Percentiles rank a stretch among this genome's conserved stretches.
Conservation (phyloP, 2,113 vertebrate species). For the Pardalotus punctatus region DNA sequence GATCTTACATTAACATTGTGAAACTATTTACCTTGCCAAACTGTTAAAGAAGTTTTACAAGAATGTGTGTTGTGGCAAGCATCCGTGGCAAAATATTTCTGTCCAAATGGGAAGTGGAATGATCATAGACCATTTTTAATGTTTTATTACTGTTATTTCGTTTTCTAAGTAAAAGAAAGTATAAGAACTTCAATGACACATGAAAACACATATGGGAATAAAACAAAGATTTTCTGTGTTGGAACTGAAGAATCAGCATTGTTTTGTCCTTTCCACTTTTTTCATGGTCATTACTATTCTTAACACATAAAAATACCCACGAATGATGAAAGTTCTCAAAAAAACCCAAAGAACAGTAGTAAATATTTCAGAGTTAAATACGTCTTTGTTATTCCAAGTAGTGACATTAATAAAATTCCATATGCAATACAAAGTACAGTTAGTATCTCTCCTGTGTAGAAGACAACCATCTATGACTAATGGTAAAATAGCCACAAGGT, state of each 20-base stretch:
- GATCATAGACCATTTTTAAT: background rate
- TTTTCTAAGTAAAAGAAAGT: background rate
- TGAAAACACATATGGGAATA: background rate
- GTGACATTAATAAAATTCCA: background rate
- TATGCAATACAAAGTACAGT: background rate
- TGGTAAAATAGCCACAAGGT: background rate
- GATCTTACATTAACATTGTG: no score
- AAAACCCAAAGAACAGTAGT: background rate
- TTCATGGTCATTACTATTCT: background rate
- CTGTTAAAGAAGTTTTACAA: background rate
- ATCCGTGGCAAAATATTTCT: background rate
- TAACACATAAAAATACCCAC: background rate
- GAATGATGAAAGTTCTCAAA: background rate
- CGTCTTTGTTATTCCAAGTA: background rate
- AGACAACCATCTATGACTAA: background rate
- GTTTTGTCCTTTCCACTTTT: background rate
- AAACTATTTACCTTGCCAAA: background rate
- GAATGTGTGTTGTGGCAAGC: background rate
- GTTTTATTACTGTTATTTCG: background rate
- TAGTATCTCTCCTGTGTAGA: background rate
- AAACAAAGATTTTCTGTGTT: background rate
- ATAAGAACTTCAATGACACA: background rate
- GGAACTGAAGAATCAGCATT: background rate
- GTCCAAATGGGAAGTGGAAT: background rate
- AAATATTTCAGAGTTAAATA: background rate